Evolutionary conservation across 1,140 invertebrate genomes (phyloP).

Genomic region (Diploscapter pachys): DNA sequence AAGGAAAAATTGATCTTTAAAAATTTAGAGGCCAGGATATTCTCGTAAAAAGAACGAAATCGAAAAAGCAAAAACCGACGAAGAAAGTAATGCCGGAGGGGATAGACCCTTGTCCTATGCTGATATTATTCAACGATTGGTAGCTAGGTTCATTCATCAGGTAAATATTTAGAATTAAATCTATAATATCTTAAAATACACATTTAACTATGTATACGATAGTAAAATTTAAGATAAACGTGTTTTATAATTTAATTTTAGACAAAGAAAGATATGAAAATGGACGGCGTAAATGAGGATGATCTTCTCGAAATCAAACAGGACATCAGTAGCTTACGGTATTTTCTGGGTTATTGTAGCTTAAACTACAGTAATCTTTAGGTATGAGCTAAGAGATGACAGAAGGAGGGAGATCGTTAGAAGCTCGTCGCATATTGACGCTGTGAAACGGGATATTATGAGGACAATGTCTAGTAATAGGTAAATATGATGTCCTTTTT

Average conservation of each 20-base stretch:
- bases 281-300: slow-evolving; percentile 67
- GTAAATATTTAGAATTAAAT: background rate
- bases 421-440: slow-evolving; percentile 63
- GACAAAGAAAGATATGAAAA: slow-evolving; percentile 64
- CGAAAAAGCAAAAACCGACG: slow-evolving; percentile 32
- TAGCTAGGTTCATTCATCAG: slow-evolving; percentile 59
- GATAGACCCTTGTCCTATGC: slow-evolving; percentile 56
- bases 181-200: background rate
- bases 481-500: slow-evolving; percentile 1
- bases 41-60: slow-evolving; percentile 49
- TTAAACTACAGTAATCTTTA: slow-evolving; percentile 43
- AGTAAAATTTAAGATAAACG: no score
- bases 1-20: background rate
- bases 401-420: slow-evolving; percentile 62
- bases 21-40: slow-evolving; percentile 50
- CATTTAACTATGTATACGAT: slow-evolving; percentile 61
- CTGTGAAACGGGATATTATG: slow-evolving; percentile 63
- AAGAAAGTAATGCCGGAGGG: slow-evolving; percentile 4
- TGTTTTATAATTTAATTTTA: slow-evolving; percentile 41
- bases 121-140: slow-evolving; percentile 65
- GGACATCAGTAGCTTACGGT: slow-evolving; percentile 67
- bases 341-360: background rate
- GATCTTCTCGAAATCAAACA: slow-evolving; percentile 68
- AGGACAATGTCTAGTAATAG: slow-evolving; percentile 52
- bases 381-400: slow-evolving; percentile 66